Base-by-base conservation (phyloP, 2,113 vertebrate genomes). In the Engystomops pustulosus region DNA sequence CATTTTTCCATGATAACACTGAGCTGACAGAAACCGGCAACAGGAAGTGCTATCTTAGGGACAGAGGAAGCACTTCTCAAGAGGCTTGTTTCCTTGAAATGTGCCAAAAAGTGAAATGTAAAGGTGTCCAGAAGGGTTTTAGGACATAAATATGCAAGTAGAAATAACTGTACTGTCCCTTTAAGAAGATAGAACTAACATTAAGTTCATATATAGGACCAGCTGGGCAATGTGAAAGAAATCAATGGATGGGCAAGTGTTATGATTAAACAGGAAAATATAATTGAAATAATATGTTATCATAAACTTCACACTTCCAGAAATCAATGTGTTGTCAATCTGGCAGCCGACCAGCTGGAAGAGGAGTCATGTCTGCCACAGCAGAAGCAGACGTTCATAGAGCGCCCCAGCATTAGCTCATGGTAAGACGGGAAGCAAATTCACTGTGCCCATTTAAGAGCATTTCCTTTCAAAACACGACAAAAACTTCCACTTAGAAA, bases 231-330 rank as follows among this genome's bases (percentile, higher is more conserved):
- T 14, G 1, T 32, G 8, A 9, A 55, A 36, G 20, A 20, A 14
- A 36, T 38, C 17, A 3, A 8, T 4, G 20, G 20, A 53, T 36
- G 49, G n/a, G 32, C 36, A 27, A 55, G 25, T 10, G 27, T 45
- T 51, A 51, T 23, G 49, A 12, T 58, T 38, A 58, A 77, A 58
- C 74, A 58, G 32, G 23, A 55, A 55, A 75, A 53, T 3, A 11
- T 75, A 20, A 75, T 75, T 75, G 27, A 32, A 76, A 76, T 53
- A 77, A 58, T n/a, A 23, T 32, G 68, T 55, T 77, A 58, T 15
- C 30, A 38, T 77, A 77, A 77, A 38, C 49, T 25, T 77, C 51
- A n/a, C 32, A 58, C 74, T 53, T 58, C 20, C 74, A 38, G 74
- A n/a, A 36, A 38, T 58, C 74, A 58, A 36, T 55, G 30, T 53